Base-by-base conservation (phyloP, 2,888 invertebrate genomes). In the Lepetodrilus schrolli region DNA sequence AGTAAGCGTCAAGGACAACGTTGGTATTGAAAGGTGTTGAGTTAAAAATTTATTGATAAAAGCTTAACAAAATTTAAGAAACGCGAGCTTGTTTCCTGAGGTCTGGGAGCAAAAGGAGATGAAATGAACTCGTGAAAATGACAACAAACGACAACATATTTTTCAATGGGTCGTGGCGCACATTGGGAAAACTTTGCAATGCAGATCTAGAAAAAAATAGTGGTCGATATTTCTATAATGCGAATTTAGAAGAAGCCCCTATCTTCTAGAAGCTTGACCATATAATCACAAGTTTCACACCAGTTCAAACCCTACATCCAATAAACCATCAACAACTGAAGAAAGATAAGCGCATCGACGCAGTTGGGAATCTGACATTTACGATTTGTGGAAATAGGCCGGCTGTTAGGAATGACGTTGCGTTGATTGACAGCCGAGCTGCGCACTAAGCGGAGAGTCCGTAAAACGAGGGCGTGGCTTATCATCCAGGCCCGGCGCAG, bases 381-480 rank as follows among this genome's bases (percentile, higher is more conserved):
- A 70, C 70, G 70, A 70, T 70, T 70, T 70, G 70, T 70, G 48
- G 23, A 70, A 50, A 26, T 34, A 50, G 70, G 26, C 17, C 70
- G 17, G 49, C 37, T 36, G 49, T 49, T 26, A 26, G 17, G 47
- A 13, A 23, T 68, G 68, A 68, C 47, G 68, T 43, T 47, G 23
- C 21, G 58, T 30, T 68, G 68, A 68, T 68, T 68, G 68, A 68
- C 68, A 47, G 43, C 26, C 38, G 17, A 23, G 43, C 47, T 21
- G 68, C 68, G 68, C 30, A 30, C 23, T 38, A 47, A 47, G 43
- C 13, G 68, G 23, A 47, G 47, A 38, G 20, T 47, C 17, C 47
- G 17, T 30, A 8, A 20, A 37, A 34, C 21, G n/a, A n/a, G 70
- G 51, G 49, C 70, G 70, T 20, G 70, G 49, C 70, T 37, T 68